Evolutionary conservation across 2,113 vertebrate species (phyloP).

Genomic region (Mola mola): DNA sequence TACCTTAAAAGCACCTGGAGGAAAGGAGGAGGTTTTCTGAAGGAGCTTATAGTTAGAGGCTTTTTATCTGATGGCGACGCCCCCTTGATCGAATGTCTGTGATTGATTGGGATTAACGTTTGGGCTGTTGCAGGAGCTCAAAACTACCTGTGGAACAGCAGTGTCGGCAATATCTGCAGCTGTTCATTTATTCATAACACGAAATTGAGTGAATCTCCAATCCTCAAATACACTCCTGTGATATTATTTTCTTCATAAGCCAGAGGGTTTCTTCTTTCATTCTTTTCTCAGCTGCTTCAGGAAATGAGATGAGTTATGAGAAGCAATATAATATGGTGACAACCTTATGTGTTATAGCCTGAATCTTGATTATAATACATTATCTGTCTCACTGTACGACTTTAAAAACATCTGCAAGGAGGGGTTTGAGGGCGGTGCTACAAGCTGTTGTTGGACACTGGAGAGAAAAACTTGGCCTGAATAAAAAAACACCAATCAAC

Average conservation of each 20-base stretch:
- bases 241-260: background rate
- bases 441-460: no score
- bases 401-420: no score
- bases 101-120: background rate
- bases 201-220: background rate
- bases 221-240: background rate
- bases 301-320: background rate
- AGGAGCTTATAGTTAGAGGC: no score
- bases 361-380: no score
- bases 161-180: background rate
- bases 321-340: background rate
- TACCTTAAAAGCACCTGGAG: no score
- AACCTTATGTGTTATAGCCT: background rate
- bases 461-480: no score
- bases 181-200: background rate
- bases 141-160: slow-evolving; percentile 4
- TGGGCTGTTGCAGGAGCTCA: background rate
- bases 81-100: background rate
- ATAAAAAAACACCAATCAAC: no score
- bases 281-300: background rate
- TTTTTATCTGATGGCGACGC: background rate
- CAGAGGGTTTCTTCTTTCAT: background rate
- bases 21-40: background rate
- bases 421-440: no score
- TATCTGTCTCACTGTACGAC: no score